A percentile compares a stretch with the other conserved stretches of the same genome.
These are phyloP conservation scores for Australoheros facetus DNA, from an alignment of 2,797 vertebrate genomes.

Conservation along the genomic window DNA sequence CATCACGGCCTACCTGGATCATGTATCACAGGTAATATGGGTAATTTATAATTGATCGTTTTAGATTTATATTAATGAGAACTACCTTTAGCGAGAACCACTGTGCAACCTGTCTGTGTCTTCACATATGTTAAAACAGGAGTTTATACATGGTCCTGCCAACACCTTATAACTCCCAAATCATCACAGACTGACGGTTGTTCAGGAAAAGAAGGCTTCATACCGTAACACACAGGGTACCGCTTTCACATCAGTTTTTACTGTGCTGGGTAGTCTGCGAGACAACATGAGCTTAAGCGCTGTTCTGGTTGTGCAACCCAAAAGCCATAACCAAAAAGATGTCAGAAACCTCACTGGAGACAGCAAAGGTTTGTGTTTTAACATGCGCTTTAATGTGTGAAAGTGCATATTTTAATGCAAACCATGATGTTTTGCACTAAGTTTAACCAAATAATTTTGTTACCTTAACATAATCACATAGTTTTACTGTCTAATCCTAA, in stretches of 20 bases:
- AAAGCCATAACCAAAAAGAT: not conserved
- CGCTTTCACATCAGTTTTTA: not conserved
- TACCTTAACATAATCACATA: not conserved
- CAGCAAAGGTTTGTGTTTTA: not conserved
- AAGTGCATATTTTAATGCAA: not conserved
- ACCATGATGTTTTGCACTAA: not conserved
- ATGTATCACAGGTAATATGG: conserved; percentile 42
- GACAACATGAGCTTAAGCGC: not conserved
- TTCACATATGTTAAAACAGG: conserved; percentile 18
- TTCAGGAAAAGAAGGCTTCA: not conserved
- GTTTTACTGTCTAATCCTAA: not conserved
- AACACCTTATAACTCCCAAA: not conserved
- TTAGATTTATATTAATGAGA: conserved; percentile 48
- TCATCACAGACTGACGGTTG: conserved; percentile 3
- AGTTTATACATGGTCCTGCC: conserved; percentile 2
- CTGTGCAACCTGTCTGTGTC: conserved; percentile 26
- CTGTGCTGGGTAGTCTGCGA: not conserved
- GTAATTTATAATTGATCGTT: conserved; percentile 44
- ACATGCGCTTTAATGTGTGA: not conserved
- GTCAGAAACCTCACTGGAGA: not conserved
- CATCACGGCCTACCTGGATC: conserved; percentile 29
- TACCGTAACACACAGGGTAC: not conserved
- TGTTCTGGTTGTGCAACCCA: not conserved
- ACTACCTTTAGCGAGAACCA: conserved; percentile 43
- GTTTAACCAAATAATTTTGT: not conserved